Percentiles rank a stretch among this genome's conserved stretches.
These are phyloP conservation scores for Aphaenogaster floridana DNA, from an alignment of 1,140 invertebrate genomes.

Conservation along the genomic window DNA sequence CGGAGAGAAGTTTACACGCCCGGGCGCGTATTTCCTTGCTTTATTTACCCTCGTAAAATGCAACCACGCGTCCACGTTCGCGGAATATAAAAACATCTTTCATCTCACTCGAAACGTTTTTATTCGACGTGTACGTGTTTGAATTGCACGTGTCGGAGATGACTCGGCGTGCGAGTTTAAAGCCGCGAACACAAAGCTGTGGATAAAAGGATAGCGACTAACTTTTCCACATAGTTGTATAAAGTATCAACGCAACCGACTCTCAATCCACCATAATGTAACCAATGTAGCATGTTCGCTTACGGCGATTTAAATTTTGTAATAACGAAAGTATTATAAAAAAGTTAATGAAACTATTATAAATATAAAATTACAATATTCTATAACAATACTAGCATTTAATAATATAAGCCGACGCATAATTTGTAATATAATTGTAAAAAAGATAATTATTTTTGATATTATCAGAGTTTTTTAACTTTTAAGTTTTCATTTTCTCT, in stretches of 20 bases:
- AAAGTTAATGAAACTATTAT: not conserved
- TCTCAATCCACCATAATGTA: constrained; percentile 2
- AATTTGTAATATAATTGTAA: not conserved
- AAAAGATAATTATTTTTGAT: not conserved
- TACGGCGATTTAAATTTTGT: not conserved
- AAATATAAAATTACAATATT: not conserved
- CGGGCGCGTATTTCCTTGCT: constrained; percentile 44
- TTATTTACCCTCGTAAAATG: constrained; percentile 62
- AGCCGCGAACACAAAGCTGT: constrained; percentile 12
- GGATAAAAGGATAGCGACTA: constrained; percentile 41
- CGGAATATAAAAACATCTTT: constrained; percentile 61
- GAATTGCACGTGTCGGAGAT: constrained; percentile 49
- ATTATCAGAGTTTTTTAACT: not conserved
- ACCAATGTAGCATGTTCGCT: not conserved
- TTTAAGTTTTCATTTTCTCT: not conserved
- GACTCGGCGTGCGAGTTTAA: constrained; percentile 45
- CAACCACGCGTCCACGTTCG: constrained; percentile 28
- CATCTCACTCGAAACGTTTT: constrained; percentile 55
- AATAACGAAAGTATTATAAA: not conserved
- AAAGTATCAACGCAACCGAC: constrained; percentile 5
- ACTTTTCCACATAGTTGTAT: constrained; percentile 30
- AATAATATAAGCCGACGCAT: not conserved
- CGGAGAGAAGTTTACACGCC: constrained; percentile 45
- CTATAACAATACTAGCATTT: not conserved
- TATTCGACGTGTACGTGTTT: constrained; percentile 48